Percentiles rank a stretch among this genome's conserved stretches.
Conservation (phyloP, 2,113 vertebrate genomes). For the Malurus alboscapulatus region DNA sequence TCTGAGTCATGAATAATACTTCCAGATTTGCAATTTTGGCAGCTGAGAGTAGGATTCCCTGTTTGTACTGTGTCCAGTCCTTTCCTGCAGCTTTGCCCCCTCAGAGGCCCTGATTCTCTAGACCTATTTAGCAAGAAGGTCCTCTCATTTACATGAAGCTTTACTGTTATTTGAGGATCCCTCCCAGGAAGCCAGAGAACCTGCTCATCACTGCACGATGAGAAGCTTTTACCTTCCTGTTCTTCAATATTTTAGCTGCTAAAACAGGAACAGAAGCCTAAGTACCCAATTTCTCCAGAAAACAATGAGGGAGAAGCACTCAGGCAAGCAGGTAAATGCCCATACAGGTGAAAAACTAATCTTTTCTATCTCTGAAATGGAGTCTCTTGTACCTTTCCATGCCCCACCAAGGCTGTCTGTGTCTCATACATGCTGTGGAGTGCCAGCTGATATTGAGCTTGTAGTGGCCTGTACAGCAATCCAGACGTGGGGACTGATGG, state of each 20-base stretch:
- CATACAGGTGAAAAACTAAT: neutral
- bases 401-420: rapidly evolving
- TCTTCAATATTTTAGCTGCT: neutral
- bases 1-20: conserved; percentile 53
- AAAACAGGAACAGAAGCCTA: neutral
- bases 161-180: neutral
- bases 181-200: neutral
- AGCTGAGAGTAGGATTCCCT: conserved; percentile 57
- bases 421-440: rapidly evolving
- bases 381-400: neutral
- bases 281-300: neutral
- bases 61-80: conserved; percentile 27
- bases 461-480: rapidly evolving
- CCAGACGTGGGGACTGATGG: rapidly evolving
- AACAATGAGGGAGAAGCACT: neutral
- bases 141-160: neutral
- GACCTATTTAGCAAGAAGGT: neutral
- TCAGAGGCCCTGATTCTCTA: conserved; percentile 31
- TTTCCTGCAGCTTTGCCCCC: conserved; percentile 5
- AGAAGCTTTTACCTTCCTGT: neutral
- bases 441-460: rapidly evolving
- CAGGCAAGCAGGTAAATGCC: neutral
- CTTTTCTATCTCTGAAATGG: neutral
- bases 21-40: conserved; percentile 56
- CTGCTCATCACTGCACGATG: neutral